Conservation (phyloP, 2,113 vertebrate genomes). For the Urocitellus parryii region DNA sequence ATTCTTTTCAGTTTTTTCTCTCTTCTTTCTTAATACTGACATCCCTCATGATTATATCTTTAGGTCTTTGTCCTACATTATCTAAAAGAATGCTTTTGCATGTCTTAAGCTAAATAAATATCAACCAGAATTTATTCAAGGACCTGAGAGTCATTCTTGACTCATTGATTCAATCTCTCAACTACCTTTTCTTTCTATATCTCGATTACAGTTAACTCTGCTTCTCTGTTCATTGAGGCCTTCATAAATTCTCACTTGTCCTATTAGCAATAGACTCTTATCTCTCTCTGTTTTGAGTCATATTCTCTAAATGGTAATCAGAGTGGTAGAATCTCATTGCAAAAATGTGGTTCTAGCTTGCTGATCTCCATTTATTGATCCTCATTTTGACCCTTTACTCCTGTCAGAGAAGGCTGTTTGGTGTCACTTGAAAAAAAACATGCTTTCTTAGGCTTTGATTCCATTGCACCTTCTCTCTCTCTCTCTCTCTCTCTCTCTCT, state of each 20-base stretch:
- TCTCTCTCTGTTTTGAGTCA: not conserved
- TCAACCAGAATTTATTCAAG: not conserved
- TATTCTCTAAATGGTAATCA: not conserved
- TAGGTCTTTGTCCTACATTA: not conserved
- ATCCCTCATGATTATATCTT: not conserved
- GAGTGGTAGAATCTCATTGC: not conserved
- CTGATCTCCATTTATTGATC: not conserved
- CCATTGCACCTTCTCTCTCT: not conserved
- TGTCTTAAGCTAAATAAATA: not conserved
- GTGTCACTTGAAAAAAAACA: not conserved
- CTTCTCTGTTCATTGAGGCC: not conserved
- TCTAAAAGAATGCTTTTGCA: not conserved
- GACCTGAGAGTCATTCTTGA: not conserved
- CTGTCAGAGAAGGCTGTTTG: not conserved
- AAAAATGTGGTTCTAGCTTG: not conserved
- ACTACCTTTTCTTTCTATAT: not conserved
- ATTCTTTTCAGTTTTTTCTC: not conserved
- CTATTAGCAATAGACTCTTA: not conserved
- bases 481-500: too few species aligned
- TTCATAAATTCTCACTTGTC: not conserved
- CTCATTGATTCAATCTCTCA: not conserved
- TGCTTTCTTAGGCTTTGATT: not conserved
- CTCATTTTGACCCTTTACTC: not conserved
- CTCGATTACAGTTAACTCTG: not conserved
- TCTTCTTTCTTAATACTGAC: not conserved